Evolutionary conservation across 2,888 invertebrate species (phyloP).

Genomic region (Clistopyga incitator): DNA sequence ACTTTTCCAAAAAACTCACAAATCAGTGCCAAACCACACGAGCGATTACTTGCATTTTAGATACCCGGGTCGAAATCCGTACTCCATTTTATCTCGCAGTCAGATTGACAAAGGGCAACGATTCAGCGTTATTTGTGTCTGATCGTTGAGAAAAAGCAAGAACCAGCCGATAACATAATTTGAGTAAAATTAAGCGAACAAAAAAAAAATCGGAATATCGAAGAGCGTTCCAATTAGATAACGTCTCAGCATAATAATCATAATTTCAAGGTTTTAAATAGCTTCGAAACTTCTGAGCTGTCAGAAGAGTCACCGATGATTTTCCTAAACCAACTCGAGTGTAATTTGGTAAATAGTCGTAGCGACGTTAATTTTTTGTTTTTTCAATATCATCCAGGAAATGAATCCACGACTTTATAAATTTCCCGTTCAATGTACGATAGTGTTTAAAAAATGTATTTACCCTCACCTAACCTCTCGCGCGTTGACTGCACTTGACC

Average conservation of each 20-base stretch:
- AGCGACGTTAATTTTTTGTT: not conserved
- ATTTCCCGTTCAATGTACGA: not conserved
- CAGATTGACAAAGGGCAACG: conserved; percentile 4
- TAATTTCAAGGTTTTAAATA: conserved; percentile 52
- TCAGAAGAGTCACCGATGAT: conserved; percentile 20
- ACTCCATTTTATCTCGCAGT: conserved; percentile 43
- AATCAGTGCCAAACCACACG: not conserved
- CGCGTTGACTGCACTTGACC: conserved; percentile 80
- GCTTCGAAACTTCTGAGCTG: conserved; percentile 47
- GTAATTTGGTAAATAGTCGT: not conserved
- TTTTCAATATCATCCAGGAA: not conserved
- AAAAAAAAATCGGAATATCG: conserved; percentile 47
- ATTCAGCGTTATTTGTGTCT: not conserved
- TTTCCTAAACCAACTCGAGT: not conserved
- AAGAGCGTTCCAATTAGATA: conserved; percentile 63
- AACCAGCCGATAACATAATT: not conserved
- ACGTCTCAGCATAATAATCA: conserved; percentile 51
- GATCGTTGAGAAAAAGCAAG: not conserved
- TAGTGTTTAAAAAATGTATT: conserved; percentile 26
- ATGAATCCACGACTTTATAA: not conserved
- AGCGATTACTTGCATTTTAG: conserved; percentile 27
- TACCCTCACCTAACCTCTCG: conserved; percentile 82
- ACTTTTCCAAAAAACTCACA: not conserved
- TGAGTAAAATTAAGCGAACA: not conserved
- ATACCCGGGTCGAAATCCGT: conserved; percentile 45